A percentile compares a stretch with the other conserved stretches of the same genome.
Evolutionary conservation across 1,140 invertebrate species (phyloP).

Genomic region (Telenomus remus): DNA sequence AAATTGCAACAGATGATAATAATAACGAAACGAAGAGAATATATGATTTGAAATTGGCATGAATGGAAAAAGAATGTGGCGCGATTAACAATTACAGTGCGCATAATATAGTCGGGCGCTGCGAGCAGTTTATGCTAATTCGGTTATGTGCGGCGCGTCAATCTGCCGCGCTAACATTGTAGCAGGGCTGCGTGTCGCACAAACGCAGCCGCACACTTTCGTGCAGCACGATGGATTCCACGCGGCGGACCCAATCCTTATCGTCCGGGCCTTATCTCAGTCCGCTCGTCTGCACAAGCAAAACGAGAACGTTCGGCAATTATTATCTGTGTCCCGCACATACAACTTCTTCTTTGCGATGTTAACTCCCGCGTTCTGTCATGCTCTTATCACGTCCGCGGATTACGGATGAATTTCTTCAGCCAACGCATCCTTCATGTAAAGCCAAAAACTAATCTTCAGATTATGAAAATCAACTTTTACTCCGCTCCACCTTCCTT

Average conservation of each 20-base stretch:
- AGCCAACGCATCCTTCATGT: too few species aligned
- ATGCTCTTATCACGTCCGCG: slow-evolving; percentile 43
- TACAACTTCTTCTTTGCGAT: slow-evolving; percentile 32
- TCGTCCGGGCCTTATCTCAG: slow-evolving; percentile 67
- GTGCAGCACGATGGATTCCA: slow-evolving; percentile 63
- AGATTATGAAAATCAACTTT: too few species aligned
- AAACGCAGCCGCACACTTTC: slow-evolving; percentile 29
- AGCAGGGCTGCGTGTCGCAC: slow-evolving; percentile 9
- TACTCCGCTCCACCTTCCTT: too few species aligned
- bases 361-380: slow-evolving; percentile 53
- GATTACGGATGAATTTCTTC: slow-evolving; percentile 47
- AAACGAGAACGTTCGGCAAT: slow-evolving; percentile 69
- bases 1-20: background rate
- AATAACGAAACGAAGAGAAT: too few species aligned
- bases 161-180: slow-evolving; percentile 32
- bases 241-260: slow-evolving; percentile 60
- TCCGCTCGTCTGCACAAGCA: slow-evolving; percentile 67
- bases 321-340: slow-evolving; percentile 59
- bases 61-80: slow-evolving; percentile 6
- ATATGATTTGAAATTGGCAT: slow-evolving; percentile 3
- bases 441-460: too few species aligned
- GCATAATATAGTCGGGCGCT: slow-evolving; percentile 55
- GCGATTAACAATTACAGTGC: slow-evolving; percentile 28
- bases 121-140: slow-evolving; percentile 62
- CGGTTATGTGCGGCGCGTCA: slow-evolving; percentile 36